Base-by-base conservation (phyloP, 1,140 invertebrate genomes). In the Drosophila erecta region DNA sequence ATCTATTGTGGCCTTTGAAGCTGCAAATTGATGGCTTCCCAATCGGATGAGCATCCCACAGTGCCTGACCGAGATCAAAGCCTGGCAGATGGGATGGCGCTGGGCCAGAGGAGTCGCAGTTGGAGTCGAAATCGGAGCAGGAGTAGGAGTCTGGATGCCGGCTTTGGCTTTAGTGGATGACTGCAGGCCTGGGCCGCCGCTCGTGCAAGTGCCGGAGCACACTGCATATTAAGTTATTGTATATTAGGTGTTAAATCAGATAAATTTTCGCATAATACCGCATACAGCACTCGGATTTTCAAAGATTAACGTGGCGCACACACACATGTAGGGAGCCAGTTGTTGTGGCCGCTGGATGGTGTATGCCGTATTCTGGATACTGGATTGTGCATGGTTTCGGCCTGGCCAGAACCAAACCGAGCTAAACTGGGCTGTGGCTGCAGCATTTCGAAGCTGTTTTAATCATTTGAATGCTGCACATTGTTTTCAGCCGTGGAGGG, bases 211-310 rank as follows among this genome's bases (percentile, higher is more conserved):
- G 80, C 67, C 72, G 78, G 81, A 83, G 70, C 76, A 85, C 86
- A 87, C 77, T 92, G 90, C 91, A 92, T 92, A 92, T 92, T 91
- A 92, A 91, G 90, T 92, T 92, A 92, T 92, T 91, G 91, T 92
- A 92, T 92, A 92, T 92, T 92, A 92, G 91, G 91, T 92, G 91
- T 92, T 92, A 92, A 92, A 92, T 92, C 91, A 92, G 91, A 92
- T 92, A 92, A 92, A 92, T 92, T 92, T 92, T 92, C 90, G 91
- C 91, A 92, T 92, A 92, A 92, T 92, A 92, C 91, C 91, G 91
- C 91, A 92, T 92, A 91, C 87, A 92, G 90, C 91, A 92, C 87
- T 92, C 89, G 91, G 91, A 92, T 92, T 92, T 92, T 90, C 80
- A 90, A 91, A 92, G 91, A 92, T 92, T 92, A 92, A 92, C 91